Base-by-base conservation (phyloP, 2,888 invertebrate genomes). In the Macroteleia sp. region DNA sequence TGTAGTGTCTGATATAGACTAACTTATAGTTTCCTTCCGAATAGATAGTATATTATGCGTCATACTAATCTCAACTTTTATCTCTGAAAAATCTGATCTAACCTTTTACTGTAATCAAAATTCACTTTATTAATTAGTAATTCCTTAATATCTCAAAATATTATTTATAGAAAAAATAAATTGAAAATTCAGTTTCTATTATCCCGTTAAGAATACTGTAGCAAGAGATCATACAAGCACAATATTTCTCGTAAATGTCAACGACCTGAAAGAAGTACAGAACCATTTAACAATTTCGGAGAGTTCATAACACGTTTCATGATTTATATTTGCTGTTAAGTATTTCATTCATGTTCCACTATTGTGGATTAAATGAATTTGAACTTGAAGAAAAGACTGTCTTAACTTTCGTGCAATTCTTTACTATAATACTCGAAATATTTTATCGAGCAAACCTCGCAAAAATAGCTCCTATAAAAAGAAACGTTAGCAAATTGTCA, bases 1-100 rank as follows among this genome's bases (percentile, higher is more conserved):
- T 56, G 41, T 41, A 28, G 32, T 48, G 22, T 41, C 48, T 20
- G 71, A 71, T 71, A 64, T 64, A 32, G 56, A 48, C 48, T 62
- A 73, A 73, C 54, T 73, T 48, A 64, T 64, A 71, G 62, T 64
- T 64, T 73, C 64, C 73, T 64, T 64, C 25, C 64, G 44, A 73
- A 64, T 42, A 48, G 69, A 70, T 59, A 70, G 22, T 34, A 46
- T 16, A 30, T 19, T 34, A 42, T 22, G 14, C 59, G 44, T 52
- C 42, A 36, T 32, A 52, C 52, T 70, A 61, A 70, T 61, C 70
- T 70, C 28, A 32, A 9, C 52, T 19, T 34, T 54, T 36, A 70
- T 70, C 61, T 70, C n/a, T 12, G 10, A 61, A 61, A 70, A 61
- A 44, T 41, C 25, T 10, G 34, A 36, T 44, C 14, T 14, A 59